These are phyloP conservation scores for Esox masquinongy DNA, from an alignment of 2,797 vertebrate species.

Conservation along the genomic window DNA sequence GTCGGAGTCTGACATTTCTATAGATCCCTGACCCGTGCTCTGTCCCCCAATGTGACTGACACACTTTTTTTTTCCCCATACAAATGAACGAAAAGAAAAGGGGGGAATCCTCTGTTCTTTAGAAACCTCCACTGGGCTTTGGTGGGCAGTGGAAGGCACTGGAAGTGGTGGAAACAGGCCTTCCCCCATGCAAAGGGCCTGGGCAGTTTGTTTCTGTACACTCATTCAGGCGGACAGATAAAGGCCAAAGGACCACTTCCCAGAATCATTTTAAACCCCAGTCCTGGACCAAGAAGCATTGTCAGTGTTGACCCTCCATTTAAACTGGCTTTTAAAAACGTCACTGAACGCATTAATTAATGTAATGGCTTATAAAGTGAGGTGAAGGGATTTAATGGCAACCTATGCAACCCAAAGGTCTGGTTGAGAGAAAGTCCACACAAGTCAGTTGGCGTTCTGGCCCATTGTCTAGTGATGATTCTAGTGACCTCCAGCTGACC, in stretches of 20 bases:
- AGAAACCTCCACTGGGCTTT: constrained; percentile 35
- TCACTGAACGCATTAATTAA: not conserved
- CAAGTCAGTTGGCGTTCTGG: constrained; percentile 3
- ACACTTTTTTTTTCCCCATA: constrained; percentile 27
- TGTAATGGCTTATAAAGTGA: not conserved
- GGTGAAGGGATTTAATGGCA: not conserved
- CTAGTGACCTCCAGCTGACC: constrained; percentile 65
- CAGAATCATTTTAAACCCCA: constrained; percentile 13
- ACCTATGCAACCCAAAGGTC: not conserved
- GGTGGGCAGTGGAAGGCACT: constrained; percentile 35
- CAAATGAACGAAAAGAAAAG: constrained; percentile 27
- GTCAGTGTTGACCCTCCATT: not conserved
- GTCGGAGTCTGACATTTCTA: constrained; percentile 52
- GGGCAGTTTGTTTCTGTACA: constrained; percentile 18
- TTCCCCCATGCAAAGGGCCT: constrained; percentile 30
- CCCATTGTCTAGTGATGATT: constrained; percentile 62
- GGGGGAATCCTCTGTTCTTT: constrained; percentile 27
- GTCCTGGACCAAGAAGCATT: not conserved
- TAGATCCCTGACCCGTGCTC: constrained; percentile 20
- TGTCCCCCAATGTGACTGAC: constrained; percentile 31
- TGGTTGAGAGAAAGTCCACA: not conserved
- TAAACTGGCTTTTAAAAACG: not conserved
- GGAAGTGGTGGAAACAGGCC: constrained; percentile 16
- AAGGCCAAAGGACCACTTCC: not conserved
- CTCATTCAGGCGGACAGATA: not conserved